These are phyloP conservation scores for Hypomesus transpacificus DNA, from an alignment of 2,113 vertebrate species.

Conservation along the genomic window DNA sequence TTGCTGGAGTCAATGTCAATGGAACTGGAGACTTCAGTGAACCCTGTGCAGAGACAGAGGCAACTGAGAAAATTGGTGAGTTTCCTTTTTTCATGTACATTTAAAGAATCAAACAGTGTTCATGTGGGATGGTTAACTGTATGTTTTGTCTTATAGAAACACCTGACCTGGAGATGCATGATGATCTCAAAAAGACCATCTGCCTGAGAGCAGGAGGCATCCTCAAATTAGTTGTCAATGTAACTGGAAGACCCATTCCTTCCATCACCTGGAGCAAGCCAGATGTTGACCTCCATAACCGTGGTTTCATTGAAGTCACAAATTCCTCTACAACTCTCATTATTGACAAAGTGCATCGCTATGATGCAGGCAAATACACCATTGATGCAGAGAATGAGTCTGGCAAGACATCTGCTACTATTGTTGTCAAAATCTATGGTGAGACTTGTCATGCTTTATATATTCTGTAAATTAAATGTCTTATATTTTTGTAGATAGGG, in stretches of 20 bases:
- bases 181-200: constrained; percentile 93
- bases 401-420: constrained; percentile 90
- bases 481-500: background rate
- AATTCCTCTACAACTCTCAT: constrained; percentile 85
- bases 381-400: constrained; percentile 92
- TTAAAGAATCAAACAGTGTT: background rate
- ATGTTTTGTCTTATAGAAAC: constrained; percentile 75
- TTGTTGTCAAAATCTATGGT: constrained; percentile 97
- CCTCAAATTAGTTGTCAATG: constrained; percentile 83
- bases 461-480: background rate
- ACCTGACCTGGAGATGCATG: constrained; percentile 92
- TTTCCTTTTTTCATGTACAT: constrained; percentile 9
- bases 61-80: constrained; percentile 91
- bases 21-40: constrained; percentile 93
- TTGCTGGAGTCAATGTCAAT: constrained; percentile 88
- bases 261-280: constrained; percentile 89
- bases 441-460: constrained; percentile 47
- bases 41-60: constrained; percentile 83
- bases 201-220: constrained; percentile 88
- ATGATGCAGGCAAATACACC: constrained; percentile 94
- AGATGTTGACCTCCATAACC: constrained; percentile 83
- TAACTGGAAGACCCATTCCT: constrained; percentile 88
- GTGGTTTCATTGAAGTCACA: constrained; percentile 90
- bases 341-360: constrained; percentile 94
- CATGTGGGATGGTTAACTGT: constrained; percentile 1